phyloP scores from a whole-genome alignment of 2,888 invertebrate species.

The Lacanobia oleracea region DNA sequence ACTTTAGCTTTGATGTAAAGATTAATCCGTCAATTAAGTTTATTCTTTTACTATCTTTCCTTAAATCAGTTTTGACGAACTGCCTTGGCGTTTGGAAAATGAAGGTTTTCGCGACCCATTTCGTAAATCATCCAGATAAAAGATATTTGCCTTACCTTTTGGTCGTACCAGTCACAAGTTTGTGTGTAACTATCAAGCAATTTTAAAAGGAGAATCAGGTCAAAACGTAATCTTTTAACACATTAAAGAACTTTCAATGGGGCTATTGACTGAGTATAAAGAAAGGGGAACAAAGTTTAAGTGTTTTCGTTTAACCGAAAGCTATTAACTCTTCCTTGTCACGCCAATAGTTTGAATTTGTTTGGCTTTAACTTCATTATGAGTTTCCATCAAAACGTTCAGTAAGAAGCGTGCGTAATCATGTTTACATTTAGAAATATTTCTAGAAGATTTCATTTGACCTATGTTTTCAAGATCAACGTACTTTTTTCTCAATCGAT shows the following conservation, averaged over 20 bases:
- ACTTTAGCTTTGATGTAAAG: not conserved
- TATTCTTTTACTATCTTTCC: constrained; percentile 1
- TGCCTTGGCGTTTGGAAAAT: constrained; percentile 12
- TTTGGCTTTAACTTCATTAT: constrained; percentile 60
- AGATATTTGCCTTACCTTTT: constrained; percentile 25
- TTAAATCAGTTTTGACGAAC: constrained; percentile 22
- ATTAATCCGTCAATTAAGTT: constrained; percentile 7
- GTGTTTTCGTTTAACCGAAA: constrained; percentile 68
- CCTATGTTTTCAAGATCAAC: constrained; percentile 4
- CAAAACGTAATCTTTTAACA: constrained; percentile 58
- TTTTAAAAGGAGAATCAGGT: constrained; percentile 58
- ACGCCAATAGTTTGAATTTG: constrained; percentile 67
- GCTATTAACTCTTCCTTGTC: constrained; percentile 71
- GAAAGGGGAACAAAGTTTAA: constrained; percentile 68
- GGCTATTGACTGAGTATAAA: constrained; percentile 67
- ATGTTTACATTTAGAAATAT: not conserved
- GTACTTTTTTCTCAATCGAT: constrained; percentile 25
- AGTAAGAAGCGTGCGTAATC: constrained; percentile 8
- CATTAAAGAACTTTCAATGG: constrained; percentile 67
- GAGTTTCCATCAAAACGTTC: constrained; percentile 50
- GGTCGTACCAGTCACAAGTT: constrained; percentile 63
- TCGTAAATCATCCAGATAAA: constrained; percentile 40
- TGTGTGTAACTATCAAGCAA: constrained; percentile 43
- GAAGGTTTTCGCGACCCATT: constrained; percentile 29
- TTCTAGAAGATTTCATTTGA: constrained; percentile 5